These are phyloP conservation scores for Ochropleura leucogaster DNA, from an alignment of 2,888 invertebrate genomes.

Conservation along the genomic window DNA sequence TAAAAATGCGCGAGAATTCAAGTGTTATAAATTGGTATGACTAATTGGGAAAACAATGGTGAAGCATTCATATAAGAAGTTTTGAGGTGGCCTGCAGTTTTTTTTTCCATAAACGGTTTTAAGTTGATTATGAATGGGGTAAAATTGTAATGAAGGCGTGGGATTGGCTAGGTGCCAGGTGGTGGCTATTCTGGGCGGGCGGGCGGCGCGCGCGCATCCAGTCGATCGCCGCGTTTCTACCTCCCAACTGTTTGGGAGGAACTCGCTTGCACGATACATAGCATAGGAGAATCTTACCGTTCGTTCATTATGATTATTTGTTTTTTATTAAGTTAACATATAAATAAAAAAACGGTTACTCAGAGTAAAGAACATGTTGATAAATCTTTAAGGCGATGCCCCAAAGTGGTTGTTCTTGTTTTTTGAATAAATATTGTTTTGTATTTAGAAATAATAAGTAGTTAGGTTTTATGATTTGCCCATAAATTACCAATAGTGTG, in stretches of 20 bases:
- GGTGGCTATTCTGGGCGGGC: slow-evolving; percentile 84
- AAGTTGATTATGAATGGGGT: slow-evolving; percentile 83
- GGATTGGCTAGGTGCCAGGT: slow-evolving; percentile 84
- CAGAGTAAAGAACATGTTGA: neutral
- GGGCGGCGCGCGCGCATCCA: slow-evolving; percentile 85
- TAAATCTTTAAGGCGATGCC: neutral
- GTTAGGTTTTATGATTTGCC: slow-evolving; percentile 11
- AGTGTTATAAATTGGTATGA: slow-evolving; percentile 42
- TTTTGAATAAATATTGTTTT: slow-evolving; percentile 14
- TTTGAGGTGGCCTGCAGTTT: slow-evolving; percentile 11
- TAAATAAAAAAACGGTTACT: neutral
- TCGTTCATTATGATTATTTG: slow-evolving; percentile 51
- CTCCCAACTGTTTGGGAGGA: slow-evolving; percentile 61
- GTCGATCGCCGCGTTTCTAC: slow-evolving; percentile 81
- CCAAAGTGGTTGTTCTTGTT: neutral
- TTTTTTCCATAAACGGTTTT: slow-evolving; percentile 24
- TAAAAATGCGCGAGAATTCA: slow-evolving; percentile 37
- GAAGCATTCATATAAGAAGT: neutral
- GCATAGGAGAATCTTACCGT: slow-evolving; percentile 48
- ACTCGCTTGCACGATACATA: slow-evolving; percentile 54
- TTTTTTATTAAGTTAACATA: slow-evolving; percentile 26
- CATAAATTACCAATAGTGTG: slow-evolving; percentile 25
- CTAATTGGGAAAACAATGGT: slow-evolving; percentile 32
- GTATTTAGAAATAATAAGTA: neutral
- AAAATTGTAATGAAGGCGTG: slow-evolving; percentile 74